Base-by-base conservation (phyloP, 2,113 vertebrate genomes). In the Mionectes macconnelli region DNA sequence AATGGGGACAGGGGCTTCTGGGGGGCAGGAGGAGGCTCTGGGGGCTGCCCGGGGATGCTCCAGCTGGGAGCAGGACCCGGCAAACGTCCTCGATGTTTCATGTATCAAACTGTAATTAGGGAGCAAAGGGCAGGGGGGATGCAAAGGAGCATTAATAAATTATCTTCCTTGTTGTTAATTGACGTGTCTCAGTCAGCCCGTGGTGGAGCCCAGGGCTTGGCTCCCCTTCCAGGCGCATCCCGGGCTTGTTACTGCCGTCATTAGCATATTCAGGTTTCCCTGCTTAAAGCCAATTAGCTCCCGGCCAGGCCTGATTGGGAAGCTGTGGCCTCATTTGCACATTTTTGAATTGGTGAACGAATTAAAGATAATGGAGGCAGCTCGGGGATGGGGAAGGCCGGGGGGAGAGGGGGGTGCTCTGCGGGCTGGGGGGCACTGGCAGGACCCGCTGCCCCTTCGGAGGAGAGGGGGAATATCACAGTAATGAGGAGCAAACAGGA, bases 211-310 rank as follows among this genome's bases (percentile, higher is more conserved):
- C 8, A 56, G 77, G 91, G 93, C 94, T 89, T 2, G 52, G 86
- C 79, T 94, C 81, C 88, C 56, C 93, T 96, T 87, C 47, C 96
- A 66, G 95, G 95, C 53, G 49, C 84, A 85, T 96, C 96, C 0
- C 86, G 12, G 79, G 35, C 97, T 97, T 8, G 74, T 92, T 95
- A 93, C 49, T 50, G 76, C 96, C 57, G 6, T 44, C 83, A 94
- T 97, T 95, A 97, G 90, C 95, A 96, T 95, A 92, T 90, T 59
- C 94, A 63, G 96, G 84, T 50, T 78, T 59, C 37, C 86, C 81
- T 89, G 80, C 96, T 96, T 96, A 94, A 95, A 97, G 96, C 95
- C 95, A 97, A 97, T 98, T 98, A 97, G 94, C 95, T 96, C 63
- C 39, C 35, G 87, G 92, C 91, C 64, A 64, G 82, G 76, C 52